These are phyloP conservation scores for Macrostomum cliftonense DNA, from an alignment of 2,888 invertebrate genomes.

Conservation along the genomic window DNA sequence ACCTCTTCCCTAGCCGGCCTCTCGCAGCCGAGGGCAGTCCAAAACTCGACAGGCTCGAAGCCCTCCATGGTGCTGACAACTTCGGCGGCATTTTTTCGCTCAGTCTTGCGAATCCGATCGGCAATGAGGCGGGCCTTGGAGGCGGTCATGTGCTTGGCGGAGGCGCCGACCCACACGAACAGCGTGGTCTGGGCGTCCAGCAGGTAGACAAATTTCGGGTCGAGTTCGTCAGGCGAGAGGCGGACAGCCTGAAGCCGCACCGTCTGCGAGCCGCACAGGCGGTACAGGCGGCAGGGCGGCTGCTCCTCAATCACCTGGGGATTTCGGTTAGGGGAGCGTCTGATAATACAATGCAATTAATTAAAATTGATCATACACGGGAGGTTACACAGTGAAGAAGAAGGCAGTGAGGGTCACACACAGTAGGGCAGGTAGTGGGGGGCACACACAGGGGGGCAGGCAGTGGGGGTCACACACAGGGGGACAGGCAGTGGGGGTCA, in stretches of 20 bases:
- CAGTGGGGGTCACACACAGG: no score
- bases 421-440: no score
- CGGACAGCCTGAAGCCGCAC: slow-evolving; percentile 68
- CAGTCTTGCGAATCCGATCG: slow-evolving; percentile 94
- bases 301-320: background rate
- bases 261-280: slow-evolving; percentile 69
- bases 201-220: slow-evolving; percentile 74
- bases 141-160: slow-evolving; percentile 35
- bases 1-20: no score
- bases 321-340: no score
- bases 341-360: no score
- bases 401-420: no score
- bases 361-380: no score
- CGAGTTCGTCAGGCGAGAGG: slow-evolving; percentile 48
- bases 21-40: slow-evolving; percentile 49
- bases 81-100: slow-evolving; percentile 80
- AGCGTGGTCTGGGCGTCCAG: slow-evolving; percentile 67
- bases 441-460: no score
- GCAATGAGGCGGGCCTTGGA: slow-evolving; percentile 56
- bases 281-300: slow-evolving; percentile 48
- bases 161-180: slow-evolving; percentile 71
- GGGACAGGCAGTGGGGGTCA: no score
- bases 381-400: no score
- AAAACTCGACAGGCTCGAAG: slow-evolving; percentile 65
- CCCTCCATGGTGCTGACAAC: slow-evolving; percentile 63